Evolutionary conservation across 2,113 vertebrate species (phyloP), one percentile per base, ranked within the genome.

Genomic region (Forbesichthys papilliferus): DNA sequence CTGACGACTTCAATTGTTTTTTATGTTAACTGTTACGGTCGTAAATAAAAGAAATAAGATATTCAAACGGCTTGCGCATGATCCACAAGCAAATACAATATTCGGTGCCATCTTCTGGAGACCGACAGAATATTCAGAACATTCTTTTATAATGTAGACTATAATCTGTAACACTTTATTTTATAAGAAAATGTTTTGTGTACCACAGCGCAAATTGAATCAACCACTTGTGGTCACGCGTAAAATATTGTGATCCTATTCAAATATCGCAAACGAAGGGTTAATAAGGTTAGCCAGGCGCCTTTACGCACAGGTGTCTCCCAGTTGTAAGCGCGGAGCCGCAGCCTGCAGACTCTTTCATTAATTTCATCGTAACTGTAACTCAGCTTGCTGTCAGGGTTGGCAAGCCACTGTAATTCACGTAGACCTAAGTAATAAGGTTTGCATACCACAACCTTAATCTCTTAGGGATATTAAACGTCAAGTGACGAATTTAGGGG

Each of bases 381-480:
- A 94, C 92, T 91, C 86, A 91, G 91, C 93, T 84, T 91, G 91
- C 90, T 87, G 92, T 94, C 90, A 90, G 91, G 90, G 90, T 82
- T 91, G 82, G 84, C 80, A 61, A 77, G 74, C 33, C 80, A 85
- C 84, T 89, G 84, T 89, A 87, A 84, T 74, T 84, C 78, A 85
- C 77, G 78, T 67, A 72, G 73, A 78, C 58, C 64, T 14, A 81
- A 84, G 78, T 82, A 86, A 66, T 60, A 71, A 93, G 90, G 90
- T 93, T 94, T 89, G 92, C 93, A 89, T 91, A 89, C 88, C 84
- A 88, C 87, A 65, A 75, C 79, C 16, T 27, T 85, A 84, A 90
- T 87, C 89, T 87, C 77, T 64, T 4, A 74, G 79, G 85, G 75
- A 89, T 92, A 89, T 90, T 88, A 86, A 93, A 82, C 60, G 81